Evolutionary conservation across 1,140 invertebrate species (phyloP).

Genomic region (Procambarus clarkii): DNA sequence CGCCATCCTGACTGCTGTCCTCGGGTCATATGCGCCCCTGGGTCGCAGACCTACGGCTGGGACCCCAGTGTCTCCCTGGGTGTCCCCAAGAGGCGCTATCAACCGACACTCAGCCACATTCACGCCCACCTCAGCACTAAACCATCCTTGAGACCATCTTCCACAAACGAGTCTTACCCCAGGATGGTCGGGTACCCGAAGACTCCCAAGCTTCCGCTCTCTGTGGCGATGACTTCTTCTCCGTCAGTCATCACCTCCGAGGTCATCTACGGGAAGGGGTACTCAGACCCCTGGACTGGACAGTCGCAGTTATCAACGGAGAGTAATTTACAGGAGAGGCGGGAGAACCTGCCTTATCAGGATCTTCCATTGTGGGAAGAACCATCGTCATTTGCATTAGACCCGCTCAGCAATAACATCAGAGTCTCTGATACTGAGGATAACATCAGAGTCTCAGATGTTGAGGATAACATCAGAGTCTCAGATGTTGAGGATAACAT

Average conservation of each 20-base stretch:
- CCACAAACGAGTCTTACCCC: neutral
- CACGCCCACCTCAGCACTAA: neutral
- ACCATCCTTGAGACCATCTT: neutral
- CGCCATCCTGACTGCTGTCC: constrained; percentile 49
- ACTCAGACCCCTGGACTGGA: constrained; percentile 33
- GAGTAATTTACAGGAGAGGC: neutral
- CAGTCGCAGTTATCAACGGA: neutral
- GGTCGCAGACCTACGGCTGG: neutral
- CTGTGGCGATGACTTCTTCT: neutral
- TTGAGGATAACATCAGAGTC: neutral
- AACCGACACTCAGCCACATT: neutral
- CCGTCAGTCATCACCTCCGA: constrained; percentile 13
- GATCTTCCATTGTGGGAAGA: neutral
- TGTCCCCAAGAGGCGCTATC: neutral
- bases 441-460: neutral
- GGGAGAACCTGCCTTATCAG: neutral
- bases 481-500: neutral
- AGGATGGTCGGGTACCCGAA: neutral
- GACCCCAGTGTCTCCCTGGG: neutral
- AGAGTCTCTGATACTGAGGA: neutral
- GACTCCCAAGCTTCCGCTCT: neutral
- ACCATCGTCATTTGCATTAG: neutral
- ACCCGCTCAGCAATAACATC: neutral
- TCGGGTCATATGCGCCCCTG: constrained; percentile 21
- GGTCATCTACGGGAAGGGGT: constrained; percentile 36